phyloP scores from a whole-genome alignment of 2,113 vertebrate species.

The Ciconia boyciana region DNA sequence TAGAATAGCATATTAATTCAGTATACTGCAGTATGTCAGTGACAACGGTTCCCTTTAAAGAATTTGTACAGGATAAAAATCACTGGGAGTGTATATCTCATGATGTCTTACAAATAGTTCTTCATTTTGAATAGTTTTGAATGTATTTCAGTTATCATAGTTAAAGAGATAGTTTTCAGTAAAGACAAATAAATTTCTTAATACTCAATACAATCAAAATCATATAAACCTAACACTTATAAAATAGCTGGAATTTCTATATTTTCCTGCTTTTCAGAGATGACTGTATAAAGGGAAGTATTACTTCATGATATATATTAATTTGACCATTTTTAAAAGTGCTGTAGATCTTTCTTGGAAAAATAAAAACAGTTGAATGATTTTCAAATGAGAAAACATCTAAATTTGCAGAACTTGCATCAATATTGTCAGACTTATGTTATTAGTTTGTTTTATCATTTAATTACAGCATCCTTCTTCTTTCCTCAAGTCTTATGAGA shows the following conservation, averaged over 20 bases:
- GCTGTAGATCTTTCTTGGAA: neutral
- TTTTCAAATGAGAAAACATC: neutral
- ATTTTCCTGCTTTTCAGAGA: neutral
- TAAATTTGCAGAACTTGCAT: neutral
- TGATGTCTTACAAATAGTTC: neutral
- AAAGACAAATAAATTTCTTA: neutral
- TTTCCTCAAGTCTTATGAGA: neutral
- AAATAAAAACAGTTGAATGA: neutral
- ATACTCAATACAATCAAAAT: neutral
- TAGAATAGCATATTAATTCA: neutral
- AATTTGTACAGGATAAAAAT: neutral
- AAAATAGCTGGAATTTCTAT: neutral
- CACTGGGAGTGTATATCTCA: neutral
- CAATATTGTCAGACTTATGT: neutral
- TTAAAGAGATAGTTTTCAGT: neutral
- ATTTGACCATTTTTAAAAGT: neutral
- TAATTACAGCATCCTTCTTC: conserved; percentile 23
- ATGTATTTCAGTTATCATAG: neutral
- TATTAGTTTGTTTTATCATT: conserved; percentile 41
- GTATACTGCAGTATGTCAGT: neutral
- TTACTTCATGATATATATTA: neutral
- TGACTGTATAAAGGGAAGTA: neutral
- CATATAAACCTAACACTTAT: neutral
- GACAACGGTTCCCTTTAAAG: neutral
- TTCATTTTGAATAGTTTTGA: neutral